Evolutionary conservation across 2,888 invertebrate genomes (phyloP).

Genomic region (Diplolepis rosae): DNA sequence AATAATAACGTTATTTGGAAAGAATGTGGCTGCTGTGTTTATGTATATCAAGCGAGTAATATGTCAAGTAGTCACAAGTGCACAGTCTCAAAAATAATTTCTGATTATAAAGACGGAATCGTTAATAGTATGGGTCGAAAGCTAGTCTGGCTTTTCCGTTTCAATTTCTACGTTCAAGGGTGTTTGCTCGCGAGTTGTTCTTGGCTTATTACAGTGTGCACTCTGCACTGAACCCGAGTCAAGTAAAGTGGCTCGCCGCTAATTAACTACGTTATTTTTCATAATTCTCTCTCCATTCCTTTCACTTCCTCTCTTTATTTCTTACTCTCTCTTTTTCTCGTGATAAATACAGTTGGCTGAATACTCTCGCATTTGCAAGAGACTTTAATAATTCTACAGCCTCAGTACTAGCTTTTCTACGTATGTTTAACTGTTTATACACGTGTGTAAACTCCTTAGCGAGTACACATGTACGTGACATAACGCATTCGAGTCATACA

Average conservation of each 20-base stretch:
- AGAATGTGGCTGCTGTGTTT: neutral
- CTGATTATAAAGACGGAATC: constrained; percentile 43
- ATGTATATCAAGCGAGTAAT: constrained; percentile 16
- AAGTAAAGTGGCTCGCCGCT: constrained; percentile 66
- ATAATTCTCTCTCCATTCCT: constrained; percentile 34
- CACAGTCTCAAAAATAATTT: constrained; percentile 41
- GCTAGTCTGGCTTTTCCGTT: constrained; percentile 51
- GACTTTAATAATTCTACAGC: constrained; percentile 51
- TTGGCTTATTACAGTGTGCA: constrained; percentile 68
- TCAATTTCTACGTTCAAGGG: constrained; percentile 63
- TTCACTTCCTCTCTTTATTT: constrained; percentile 15
- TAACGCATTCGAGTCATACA: neutral
- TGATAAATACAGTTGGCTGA: constrained; percentile 26
- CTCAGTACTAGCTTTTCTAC: constrained; percentile 39
- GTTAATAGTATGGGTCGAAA: constrained; percentile 46
- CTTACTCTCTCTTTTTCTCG: constrained; percentile 33
- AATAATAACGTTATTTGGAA: constrained; percentile 19
- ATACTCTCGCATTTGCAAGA: constrained; percentile 50
- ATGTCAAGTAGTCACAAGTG: constrained; percentile 32
- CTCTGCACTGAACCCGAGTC: constrained; percentile 60
- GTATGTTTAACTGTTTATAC: constrained; percentile 6
- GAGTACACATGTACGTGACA: neutral
- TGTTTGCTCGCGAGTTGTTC: constrained; percentile 61
- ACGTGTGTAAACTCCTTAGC: constrained; percentile 1
- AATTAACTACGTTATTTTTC: constrained; percentile 71